phyloP scores from a whole-genome alignment of 2,888 invertebrate genomes.

The Trachelus iudaicus region DNA sequence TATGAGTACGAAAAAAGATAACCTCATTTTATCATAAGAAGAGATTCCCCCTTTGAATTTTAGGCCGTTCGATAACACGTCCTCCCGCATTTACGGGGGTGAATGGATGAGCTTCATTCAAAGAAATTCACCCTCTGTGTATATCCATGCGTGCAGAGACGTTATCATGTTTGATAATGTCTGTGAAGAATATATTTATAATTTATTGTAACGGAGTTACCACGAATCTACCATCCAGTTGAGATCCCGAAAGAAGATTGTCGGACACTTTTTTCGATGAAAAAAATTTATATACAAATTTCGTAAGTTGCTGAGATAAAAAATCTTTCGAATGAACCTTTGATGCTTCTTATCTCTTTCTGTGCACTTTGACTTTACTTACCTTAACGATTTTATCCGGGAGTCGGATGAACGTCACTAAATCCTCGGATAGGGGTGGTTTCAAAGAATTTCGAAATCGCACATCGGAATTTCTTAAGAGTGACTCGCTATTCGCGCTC shows the following conservation, averaged over 20 bases:
- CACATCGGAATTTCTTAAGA: not conserved
- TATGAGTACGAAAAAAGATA: not conserved
- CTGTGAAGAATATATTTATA: not conserved
- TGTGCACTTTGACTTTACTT: not conserved
- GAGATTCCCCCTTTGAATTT: not conserved
- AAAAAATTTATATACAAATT: not conserved
- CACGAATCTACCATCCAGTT: too few species aligned
- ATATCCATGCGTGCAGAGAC: not conserved
- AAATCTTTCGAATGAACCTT: not conserved
- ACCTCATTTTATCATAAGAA: not conserved
- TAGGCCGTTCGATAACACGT: not conserved
- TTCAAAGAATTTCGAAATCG: not conserved
- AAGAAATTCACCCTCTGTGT: not conserved
- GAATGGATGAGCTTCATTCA: not conserved
- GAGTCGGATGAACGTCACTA: not conserved
- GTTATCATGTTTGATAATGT: not conserved
- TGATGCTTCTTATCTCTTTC: not conserved
- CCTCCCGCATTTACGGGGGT: not conserved
- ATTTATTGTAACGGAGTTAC: not conserved
- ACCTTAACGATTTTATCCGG: not conserved
- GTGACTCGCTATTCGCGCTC: not conserved
- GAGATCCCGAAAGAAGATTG: not conserved
- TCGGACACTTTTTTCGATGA: not conserved
- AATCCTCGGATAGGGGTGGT: not conserved
- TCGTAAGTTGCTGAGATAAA: not conserved